These are phyloP conservation scores for Heliconius aoede DNA, from an alignment of 2,888 invertebrate genomes.

Conservation along the genomic window DNA sequence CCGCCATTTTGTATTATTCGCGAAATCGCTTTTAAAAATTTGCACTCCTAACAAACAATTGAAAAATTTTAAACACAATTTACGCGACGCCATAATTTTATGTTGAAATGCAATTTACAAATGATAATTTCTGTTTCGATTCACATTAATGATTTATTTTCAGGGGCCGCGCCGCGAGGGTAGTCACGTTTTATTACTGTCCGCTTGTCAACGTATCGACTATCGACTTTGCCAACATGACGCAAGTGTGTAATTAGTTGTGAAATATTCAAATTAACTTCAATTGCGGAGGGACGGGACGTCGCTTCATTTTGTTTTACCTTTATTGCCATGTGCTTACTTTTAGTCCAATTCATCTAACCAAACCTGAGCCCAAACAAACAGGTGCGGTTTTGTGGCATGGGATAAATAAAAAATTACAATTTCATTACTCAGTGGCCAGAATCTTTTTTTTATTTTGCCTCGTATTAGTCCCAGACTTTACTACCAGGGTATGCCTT, in stretches of 20 bases:
- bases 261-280: slow-evolving; percentile 34
- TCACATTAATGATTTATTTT: slow-evolving; percentile 46
- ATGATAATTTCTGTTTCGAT: slow-evolving; percentile 41
- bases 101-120: slow-evolving; percentile 47
- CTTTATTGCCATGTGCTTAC: neutral
- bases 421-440: neutral
- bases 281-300: slow-evolving; percentile 5
- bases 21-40: slow-evolving; percentile 18
- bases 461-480: no score
- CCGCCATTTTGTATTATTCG: slow-evolving; percentile 9
- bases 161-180: slow-evolving; percentile 32
- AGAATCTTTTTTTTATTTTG: no score
- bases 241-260: slow-evolving; percentile 40
- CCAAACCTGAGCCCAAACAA: neutral
- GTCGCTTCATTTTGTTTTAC: slow-evolving; percentile 13
- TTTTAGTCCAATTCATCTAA: neutral
- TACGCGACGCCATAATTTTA: slow-evolving; percentile 44
- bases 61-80: slow-evolving; percentile 45
- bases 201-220: slow-evolving; percentile 40
- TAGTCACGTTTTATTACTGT: slow-evolving; percentile 47
- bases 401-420: neutral
- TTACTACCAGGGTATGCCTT: no score
- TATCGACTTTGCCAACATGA: slow-evolving; percentile 41
- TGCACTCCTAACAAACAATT: slow-evolving; percentile 34
- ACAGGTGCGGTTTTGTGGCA: neutral